Evolutionary conservation across 1,140 invertebrate genomes (phyloP).

Genomic region (Scaptomyza pallida): DNA sequence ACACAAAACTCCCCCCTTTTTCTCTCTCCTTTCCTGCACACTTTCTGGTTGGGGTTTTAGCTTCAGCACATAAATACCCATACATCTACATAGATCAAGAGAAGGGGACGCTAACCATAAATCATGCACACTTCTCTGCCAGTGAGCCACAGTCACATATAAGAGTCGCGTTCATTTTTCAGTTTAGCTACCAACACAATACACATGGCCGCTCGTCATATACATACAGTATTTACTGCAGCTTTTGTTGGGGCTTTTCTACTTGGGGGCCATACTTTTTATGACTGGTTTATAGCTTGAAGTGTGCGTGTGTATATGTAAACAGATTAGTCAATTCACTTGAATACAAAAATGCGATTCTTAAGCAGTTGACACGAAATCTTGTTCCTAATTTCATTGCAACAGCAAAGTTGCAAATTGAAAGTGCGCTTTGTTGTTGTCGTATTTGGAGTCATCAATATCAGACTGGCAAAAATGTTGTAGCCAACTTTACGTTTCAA

Average conservation of each 20-base stretch:
- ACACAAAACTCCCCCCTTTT: slow-evolving; percentile 29
- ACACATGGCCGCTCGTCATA: slow-evolving; percentile 64
- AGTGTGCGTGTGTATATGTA: slow-evolving; percentile 51
- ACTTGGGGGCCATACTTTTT: slow-evolving; percentile 67
- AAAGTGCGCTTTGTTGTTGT: background rate
- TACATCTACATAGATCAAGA: slow-evolving; percentile 18
- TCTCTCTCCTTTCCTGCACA: background rate
- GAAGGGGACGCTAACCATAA: slow-evolving; percentile 59
- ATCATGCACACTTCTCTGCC: slow-evolving; percentile 80
- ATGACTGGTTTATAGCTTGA: slow-evolving; percentile 72
- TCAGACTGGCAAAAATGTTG: slow-evolving; percentile 33
- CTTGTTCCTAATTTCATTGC: too few species aligned
- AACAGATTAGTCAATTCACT: slow-evolving; percentile 56
- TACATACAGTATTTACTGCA: slow-evolving; percentile 77
- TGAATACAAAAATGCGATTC: background rate
- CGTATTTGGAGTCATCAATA: slow-evolving; percentile 9
- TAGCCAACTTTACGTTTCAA: slow-evolving; percentile 79
- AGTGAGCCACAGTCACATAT: slow-evolving; percentile 74
- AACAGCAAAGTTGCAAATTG: background rate
- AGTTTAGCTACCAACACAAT: slow-evolving; percentile 63
- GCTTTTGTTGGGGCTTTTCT: slow-evolving; percentile 52
- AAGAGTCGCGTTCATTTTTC: slow-evolving; percentile 60
- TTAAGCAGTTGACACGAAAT: too few species aligned
- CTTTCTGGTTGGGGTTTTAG: slow-evolving; percentile 27
- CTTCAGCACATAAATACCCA: slow-evolving; percentile 16